phyloP scores from a whole-genome alignment of 2,797 vertebrate species.

The Sebastes trivittatus region DNA sequence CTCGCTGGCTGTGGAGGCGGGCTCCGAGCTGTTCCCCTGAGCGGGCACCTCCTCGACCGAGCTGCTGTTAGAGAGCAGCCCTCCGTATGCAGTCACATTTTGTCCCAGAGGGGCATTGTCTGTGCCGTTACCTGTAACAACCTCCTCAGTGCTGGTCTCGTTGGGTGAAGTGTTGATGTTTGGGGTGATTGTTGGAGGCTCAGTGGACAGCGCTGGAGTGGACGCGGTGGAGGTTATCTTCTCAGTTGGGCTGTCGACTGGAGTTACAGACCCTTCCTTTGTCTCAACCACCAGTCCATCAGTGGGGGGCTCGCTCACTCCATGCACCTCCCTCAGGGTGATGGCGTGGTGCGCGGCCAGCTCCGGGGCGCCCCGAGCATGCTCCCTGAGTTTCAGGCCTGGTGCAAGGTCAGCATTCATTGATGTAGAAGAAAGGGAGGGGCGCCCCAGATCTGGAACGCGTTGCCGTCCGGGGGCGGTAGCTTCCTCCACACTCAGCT shows the following conservation, averaged over 20 bases:
- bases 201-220: conserved; percentile 31
- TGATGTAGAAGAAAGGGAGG: conserved; percentile 38
- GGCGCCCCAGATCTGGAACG: conserved; percentile 61
- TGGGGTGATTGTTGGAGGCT: conserved; percentile 21
- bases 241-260: conserved; percentile 41
- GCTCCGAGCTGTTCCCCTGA: conserved; percentile 77
- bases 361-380: conserved; percentile 1
- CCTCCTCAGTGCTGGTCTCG: conserved; percentile 9
- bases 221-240: conserved; percentile 57
- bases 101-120: conserved; percentile 11
- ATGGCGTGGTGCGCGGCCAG: conserved; percentile 70
- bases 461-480: conserved; percentile 70
- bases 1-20: conserved; percentile 84
- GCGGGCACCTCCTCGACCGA: conserved; percentile 11
- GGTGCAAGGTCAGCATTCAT: conserved; percentile 1
- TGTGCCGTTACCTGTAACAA: conserved; percentile 41
- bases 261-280: background rate
- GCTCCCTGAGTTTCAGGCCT: conserved; percentile 62
- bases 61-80: conserved; percentile 65
- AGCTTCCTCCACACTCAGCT: conserved; percentile 76
- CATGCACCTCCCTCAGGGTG: conserved; percentile 76
- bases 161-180: conserved; percentile 7
- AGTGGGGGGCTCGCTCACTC: conserved; percentile 48
- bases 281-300: conserved; percentile 54
- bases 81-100: conserved; percentile 37